Percentiles rank a stretch among this genome's conserved stretches.
These are phyloP conservation scores for Bettongia penicillata DNA, from an alignment of 2,113 vertebrate species.

Conservation along the genomic window DNA sequence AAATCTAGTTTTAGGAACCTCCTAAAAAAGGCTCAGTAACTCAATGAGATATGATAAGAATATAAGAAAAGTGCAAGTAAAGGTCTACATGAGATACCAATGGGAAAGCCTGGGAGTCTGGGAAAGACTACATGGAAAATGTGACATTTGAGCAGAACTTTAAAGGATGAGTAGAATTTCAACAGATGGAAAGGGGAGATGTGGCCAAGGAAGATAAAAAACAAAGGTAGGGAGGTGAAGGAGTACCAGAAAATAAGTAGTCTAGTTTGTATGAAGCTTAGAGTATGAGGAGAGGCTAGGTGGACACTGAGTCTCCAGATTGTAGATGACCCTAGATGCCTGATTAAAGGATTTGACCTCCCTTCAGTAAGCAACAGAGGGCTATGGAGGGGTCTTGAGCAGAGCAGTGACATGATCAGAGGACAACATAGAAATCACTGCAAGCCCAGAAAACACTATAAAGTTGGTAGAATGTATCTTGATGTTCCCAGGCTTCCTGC, in stretches of 20 bases:
- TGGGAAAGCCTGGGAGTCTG: background rate
- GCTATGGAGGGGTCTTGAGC: background rate
- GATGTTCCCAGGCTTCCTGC: background rate
- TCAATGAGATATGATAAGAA: background rate
- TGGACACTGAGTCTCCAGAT: background rate
- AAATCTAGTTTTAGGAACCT: too few species aligned
- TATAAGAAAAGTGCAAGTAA: background rate
- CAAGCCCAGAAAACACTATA: background rate
- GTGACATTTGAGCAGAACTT: background rate
- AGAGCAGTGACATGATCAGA: background rate
- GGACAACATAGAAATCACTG: background rate
- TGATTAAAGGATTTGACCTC: background rate
- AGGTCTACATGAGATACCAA: background rate
- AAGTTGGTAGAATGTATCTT: background rate
- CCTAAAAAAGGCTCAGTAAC: background rate
- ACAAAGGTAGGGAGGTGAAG: background rate
- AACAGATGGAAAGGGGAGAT: background rate
- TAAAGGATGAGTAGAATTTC: background rate
- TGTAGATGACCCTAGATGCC: background rate
- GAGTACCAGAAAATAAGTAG: background rate
- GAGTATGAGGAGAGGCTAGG: background rate
- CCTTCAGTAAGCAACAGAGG: background rate
- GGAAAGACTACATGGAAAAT: background rate
- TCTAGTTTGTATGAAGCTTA: background rate
- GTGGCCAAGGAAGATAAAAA: background rate